Evolutionary conservation across 2,113 vertebrate genomes (phyloP).

Genomic region (Laterallus jamaicensis): DNA sequence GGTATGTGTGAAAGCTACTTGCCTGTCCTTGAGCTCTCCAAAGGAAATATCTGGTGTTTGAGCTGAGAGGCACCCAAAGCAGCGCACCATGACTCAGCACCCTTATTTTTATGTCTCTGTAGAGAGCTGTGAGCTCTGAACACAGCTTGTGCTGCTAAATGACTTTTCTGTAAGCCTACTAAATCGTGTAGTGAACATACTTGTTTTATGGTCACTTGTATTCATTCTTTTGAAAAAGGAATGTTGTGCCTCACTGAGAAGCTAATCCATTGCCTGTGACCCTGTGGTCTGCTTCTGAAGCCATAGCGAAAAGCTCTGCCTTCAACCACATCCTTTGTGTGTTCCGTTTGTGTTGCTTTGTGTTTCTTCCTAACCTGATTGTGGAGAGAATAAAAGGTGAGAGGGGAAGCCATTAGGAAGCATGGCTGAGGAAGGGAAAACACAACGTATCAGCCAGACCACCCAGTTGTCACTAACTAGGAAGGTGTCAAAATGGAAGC

Average conservation of each 20-base stretch:
- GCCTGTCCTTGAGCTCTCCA: background rate
- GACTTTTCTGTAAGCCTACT: background rate
- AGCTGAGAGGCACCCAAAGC: background rate
- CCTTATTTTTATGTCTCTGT: background rate
- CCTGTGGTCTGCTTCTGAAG: conserved; percentile 6
- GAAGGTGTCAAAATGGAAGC: background rate
- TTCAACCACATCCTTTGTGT: conserved; percentile 21
- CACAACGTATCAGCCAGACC: background rate
- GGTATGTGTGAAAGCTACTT: background rate
- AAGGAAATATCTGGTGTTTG: background rate
- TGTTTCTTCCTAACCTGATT: background rate
- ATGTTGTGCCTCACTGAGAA: background rate
- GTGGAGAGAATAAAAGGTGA: conserved; percentile 11
- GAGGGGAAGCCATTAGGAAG: background rate
- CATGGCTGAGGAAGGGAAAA: background rate
- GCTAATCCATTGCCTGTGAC: background rate
- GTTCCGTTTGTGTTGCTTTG: background rate
- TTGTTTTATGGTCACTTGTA: background rate
- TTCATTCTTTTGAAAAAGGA: background rate
- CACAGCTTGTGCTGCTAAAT: background rate
- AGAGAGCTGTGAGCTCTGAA: background rate
- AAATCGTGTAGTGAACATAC: background rate
- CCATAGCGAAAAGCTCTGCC: background rate
- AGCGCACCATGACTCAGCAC: background rate
- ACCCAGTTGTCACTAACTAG: background rate